Evolutionary conservation across 2,797 vertebrate genomes (phyloP).

Genomic region (Agapornis canus): DNA sequence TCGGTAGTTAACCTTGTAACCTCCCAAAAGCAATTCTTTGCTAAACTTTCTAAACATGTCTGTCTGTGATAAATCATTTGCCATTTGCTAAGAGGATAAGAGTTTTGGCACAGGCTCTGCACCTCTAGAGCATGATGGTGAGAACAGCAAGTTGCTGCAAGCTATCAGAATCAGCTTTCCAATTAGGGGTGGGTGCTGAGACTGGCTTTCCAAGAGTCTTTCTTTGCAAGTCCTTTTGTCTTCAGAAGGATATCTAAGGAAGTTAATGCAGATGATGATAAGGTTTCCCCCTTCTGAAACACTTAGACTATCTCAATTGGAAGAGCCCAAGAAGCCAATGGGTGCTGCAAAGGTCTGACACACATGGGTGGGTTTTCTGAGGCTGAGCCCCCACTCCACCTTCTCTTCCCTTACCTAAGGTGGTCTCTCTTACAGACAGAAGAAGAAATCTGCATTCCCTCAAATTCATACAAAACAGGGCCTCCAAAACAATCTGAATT

Average conservation of each 20-base stretch:
- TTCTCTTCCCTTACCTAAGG: neutral
- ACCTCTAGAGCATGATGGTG: neutral
- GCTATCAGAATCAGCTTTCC: neutral
- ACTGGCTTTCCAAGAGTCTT: constrained; percentile 17
- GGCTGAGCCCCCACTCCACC: accelerated
- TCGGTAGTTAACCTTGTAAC: constrained; percentile 94
- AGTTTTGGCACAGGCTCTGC: constrained; percentile 54
- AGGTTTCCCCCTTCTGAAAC: neutral
- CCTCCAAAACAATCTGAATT: neutral
- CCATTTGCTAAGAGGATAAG: constrained; percentile 45
- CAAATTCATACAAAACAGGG: neutral
- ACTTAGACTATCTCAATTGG: neutral
- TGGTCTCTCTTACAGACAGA: neutral
- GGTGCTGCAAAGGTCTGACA: accelerated
- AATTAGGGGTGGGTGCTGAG: neutral
- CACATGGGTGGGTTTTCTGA: neutral
- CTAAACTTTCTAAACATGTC: constrained; percentile 87
- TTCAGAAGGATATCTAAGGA: constrained; percentile 1
- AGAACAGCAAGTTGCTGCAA: neutral
- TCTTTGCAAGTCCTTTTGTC: constrained; percentile 1
- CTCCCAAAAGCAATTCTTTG: constrained; percentile 83
- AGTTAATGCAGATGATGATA: neutral
- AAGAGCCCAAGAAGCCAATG: neutral
- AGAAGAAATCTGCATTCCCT: neutral
- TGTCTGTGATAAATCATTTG: constrained; percentile 86